These are phyloP conservation scores for Dolichotis patagonum DNA, from an alignment of 2,113 vertebrate species.

Conservation along the genomic window DNA sequence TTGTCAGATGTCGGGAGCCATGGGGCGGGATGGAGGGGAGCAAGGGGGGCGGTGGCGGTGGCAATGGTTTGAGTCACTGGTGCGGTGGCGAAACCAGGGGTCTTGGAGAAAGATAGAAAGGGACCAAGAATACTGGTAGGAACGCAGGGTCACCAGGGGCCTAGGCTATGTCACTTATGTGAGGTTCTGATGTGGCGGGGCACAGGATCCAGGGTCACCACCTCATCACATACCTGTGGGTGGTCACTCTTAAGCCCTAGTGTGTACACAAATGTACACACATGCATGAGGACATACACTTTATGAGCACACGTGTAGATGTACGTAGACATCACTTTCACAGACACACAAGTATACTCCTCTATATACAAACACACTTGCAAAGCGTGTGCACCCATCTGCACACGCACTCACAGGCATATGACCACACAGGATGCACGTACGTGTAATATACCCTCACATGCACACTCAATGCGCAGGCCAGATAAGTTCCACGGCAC, in stretches of 20 bases:
- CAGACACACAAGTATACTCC: fast-evolving
- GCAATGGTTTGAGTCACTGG: background rate
- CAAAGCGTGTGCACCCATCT: background rate
- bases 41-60: too few species aligned
- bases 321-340: background rate
- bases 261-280: background rate
- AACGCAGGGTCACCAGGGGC: background rate
- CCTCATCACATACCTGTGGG: fast-evolving
- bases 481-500: fast-evolving
- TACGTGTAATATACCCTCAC: background rate
- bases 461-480: too few species aligned
- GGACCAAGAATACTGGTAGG: background rate
- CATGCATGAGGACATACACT: fast-evolving
- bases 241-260: background rate
- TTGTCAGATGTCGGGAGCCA: background rate
- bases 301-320: background rate
- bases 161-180: fast-evolving
- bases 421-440: background rate
- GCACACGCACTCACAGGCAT: background rate
- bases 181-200: background rate
- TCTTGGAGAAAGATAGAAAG: background rate
- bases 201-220: background rate
- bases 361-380: background rate
- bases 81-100: fast-evolving
- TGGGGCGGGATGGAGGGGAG: fast-evolving